A percentile compares a stretch with the other conserved stretches of the same genome.
Conservation (phyloP, 1,140 invertebrate genomes). For the Gryllus bimaculatus region DNA sequence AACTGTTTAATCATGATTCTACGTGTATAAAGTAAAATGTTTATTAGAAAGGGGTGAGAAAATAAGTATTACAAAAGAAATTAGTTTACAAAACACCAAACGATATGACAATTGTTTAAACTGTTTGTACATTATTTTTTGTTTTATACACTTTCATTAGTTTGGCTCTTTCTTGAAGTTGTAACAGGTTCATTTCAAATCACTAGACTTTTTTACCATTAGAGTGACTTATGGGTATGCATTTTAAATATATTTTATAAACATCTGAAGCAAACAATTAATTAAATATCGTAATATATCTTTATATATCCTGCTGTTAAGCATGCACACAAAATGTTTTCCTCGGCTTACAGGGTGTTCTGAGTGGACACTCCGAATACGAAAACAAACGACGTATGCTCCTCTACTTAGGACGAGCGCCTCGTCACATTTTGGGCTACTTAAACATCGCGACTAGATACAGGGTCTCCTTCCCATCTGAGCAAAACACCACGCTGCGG, state of each 20-base stretch:
- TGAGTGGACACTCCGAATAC: not conserved
- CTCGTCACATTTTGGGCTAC: not conserved
- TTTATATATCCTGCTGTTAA: not conserved
- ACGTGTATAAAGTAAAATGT: not conserved
- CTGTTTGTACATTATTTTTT: not conserved
- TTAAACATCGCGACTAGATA: not conserved
- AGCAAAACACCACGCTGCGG: not conserved
- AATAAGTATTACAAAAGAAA: not conserved
- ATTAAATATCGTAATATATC: not conserved
- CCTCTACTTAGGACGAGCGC: not conserved
- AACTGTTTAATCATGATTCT: not conserved
- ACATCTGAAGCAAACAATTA: not conserved
- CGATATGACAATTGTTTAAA: not conserved
- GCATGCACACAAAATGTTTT: not conserved
- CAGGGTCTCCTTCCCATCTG: not conserved
- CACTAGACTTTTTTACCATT: not conserved
- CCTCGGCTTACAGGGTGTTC: no score
- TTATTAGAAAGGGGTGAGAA: not conserved
- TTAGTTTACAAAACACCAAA: not conserved
- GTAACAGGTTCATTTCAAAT: not conserved
- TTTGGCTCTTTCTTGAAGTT: not conserved
- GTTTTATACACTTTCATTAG: not conserved
- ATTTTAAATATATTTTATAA: slow-evolving; percentile 1
- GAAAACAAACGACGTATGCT: not conserved
- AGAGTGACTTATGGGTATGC: not conserved